Conservation (phyloP, 2,888 invertebrate species). For the Cerastis leucographa region DNA sequence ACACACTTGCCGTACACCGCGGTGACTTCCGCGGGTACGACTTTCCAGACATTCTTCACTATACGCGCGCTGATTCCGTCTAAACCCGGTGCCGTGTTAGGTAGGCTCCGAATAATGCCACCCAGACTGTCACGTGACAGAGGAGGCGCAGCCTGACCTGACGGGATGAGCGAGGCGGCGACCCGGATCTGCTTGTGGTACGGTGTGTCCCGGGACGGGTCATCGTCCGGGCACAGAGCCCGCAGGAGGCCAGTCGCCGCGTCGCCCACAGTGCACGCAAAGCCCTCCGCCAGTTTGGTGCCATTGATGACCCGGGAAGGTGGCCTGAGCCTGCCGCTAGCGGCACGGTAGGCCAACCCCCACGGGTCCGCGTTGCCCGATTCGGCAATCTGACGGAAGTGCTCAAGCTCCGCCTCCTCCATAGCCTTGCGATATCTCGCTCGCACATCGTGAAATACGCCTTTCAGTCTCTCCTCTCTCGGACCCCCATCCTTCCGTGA, state of each 20-base stretch:
- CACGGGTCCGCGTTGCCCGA: conserved; percentile 38
- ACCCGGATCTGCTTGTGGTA: conserved; percentile 61
- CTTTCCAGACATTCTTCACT: conserved; percentile 1
- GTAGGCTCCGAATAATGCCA: conserved; percentile 55
- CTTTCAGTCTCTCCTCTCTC: too few species aligned
- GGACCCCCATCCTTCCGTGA: not conserved
- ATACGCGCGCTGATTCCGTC: conserved; percentile 27
- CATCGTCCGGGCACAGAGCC: conserved; percentile 67
- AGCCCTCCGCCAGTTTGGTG: conserved; percentile 21
- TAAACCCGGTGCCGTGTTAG: conserved; percentile 56
- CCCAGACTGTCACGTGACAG: conserved; percentile 49
- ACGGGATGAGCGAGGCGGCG: conserved; percentile 51
- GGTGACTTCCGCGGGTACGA: conserved; percentile 7
- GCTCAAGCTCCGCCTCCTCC: conserved; percentile 17
- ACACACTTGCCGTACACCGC: conserved; percentile 28
- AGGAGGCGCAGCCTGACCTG: conserved; percentile 42
- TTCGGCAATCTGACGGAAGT: not conserved
- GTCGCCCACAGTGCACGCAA: conserved; percentile 45
- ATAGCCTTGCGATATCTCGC: conserved; percentile 2
- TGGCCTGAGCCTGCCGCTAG: conserved; percentile 55
- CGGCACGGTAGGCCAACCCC: conserved; percentile 60
- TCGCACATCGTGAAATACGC: too few species aligned
- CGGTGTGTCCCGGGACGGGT: conserved; percentile 31
- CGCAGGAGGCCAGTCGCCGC: conserved; percentile 34
- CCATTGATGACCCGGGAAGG: conserved; percentile 60